These are phyloP conservation scores for Colletes collaris DNA, from an alignment of 2,888 invertebrate species.

Conservation along the genomic window DNA sequence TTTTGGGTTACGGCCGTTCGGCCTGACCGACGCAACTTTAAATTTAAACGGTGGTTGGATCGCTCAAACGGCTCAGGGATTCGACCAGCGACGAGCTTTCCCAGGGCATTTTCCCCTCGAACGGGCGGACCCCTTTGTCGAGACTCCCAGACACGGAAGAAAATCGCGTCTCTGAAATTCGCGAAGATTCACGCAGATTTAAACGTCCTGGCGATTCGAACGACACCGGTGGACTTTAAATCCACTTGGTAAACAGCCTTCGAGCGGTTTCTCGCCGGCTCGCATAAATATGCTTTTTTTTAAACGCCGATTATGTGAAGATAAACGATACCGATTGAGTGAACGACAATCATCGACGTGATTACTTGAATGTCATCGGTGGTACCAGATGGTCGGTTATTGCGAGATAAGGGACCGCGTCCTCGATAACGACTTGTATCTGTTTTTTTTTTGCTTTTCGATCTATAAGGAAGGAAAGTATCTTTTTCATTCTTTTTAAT, in stretches of 20 bases:
- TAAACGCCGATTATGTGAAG: conserved; percentile 2
- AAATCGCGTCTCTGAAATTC: too few species aligned
- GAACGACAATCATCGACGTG: background rate
- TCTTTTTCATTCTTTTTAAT: too few species aligned
- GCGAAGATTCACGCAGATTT: too few species aligned
- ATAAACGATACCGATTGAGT: conserved; percentile 31
- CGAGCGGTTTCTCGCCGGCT: background rate
- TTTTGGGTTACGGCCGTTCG: too few species aligned
- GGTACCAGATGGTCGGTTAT: background rate
- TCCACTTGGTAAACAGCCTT: background rate
- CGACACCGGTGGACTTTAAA: too few species aligned
- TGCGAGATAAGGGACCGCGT: conserved; percentile 12
- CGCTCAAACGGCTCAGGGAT: background rate
- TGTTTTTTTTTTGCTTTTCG: background rate
- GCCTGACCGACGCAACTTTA: too few species aligned
- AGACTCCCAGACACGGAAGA: too few species aligned
- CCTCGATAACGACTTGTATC: background rate
- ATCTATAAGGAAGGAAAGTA: too few species aligned
- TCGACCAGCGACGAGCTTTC: background rate
- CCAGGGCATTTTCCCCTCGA: background rate
- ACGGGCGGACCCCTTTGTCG: too few species aligned
- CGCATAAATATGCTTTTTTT: background rate
- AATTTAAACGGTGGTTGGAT: conserved; percentile 29
- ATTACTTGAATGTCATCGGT: conserved; percentile 18
- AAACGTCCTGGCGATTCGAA: too few species aligned